These are phyloP conservation scores for Diuraphis noxia DNA, from an alignment of 1,140 invertebrate species.

Conservation along the genomic window DNA sequence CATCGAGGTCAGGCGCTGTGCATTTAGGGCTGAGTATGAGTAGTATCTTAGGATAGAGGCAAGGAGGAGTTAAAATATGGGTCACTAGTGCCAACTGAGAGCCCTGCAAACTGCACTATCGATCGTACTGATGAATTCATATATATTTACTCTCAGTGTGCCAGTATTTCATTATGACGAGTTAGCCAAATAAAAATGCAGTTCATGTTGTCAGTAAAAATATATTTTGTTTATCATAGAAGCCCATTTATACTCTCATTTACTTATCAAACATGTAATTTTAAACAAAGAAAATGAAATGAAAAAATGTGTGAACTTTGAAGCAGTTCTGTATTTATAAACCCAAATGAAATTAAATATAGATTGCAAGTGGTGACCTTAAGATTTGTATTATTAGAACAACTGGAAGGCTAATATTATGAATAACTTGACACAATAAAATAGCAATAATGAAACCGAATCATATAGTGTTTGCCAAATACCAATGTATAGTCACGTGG, in stretches of 20 bases:
- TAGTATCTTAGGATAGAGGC: conserved; percentile 7
- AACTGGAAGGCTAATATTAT: conserved; percentile 28
- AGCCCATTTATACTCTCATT: not conserved
- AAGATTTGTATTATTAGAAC: not conserved
- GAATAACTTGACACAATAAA: not conserved
- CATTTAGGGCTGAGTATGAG: not conserved
- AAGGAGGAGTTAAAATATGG: conserved; percentile 23
- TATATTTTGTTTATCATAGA: not conserved
- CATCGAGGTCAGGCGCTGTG: not conserved
- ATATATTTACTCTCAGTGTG: conserved; percentile 26
- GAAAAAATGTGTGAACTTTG: not conserved
- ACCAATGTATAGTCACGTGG: not conserved
- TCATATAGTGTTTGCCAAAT: conserved; percentile 9
- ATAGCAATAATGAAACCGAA: conserved; percentile 9
- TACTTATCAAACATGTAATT: not conserved
- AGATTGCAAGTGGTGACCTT: not conserved
- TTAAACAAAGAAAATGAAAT: not conserved
- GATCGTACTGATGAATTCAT: conserved; percentile 4
- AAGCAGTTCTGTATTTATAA: not conserved
- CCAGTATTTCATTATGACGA: conserved; percentile 40
- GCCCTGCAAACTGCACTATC: conserved; percentile 51
- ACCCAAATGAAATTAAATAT: not conserved
- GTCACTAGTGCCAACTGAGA: conserved; percentile 51
- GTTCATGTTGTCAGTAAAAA: not conserved
- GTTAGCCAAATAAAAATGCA: conserved; percentile 35